phyloP scores from a whole-genome alignment of 2,797 vertebrate genomes.

The Darevskia nairensis region DNA sequence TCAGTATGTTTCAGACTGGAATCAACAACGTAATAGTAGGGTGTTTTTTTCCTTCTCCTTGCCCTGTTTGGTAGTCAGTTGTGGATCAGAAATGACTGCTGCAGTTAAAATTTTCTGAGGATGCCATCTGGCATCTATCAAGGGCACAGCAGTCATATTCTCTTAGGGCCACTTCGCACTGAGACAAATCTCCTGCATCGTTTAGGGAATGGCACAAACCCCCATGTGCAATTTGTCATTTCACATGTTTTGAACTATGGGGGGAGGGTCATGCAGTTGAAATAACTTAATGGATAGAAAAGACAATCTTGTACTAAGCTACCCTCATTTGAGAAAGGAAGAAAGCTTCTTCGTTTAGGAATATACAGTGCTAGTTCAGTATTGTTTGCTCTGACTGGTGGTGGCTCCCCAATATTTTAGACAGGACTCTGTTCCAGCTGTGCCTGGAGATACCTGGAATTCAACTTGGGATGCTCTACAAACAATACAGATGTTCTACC shows the following conservation, averaged over 20 bases:
- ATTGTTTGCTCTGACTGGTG: too few species aligned
- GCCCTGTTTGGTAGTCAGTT: neutral
- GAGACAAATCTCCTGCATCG: neutral
- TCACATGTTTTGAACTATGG: neutral
- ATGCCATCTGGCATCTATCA: conserved; percentile 21
- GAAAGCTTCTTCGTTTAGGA: neutral
- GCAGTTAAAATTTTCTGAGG: conserved; percentile 2
- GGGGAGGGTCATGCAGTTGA: neutral
- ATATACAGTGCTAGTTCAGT: too few species aligned
- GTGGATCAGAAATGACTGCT: neutral
- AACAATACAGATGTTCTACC: too few species aligned
- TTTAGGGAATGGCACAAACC: neutral
- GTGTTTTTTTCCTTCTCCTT: neutral
- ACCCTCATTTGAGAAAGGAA: neutral
- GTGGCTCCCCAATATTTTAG: too few species aligned
- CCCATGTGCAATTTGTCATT: neutral
- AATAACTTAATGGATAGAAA: neutral
- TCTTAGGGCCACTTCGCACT: neutral
- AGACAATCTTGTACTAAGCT: neutral
- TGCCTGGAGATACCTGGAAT: too few species aligned
- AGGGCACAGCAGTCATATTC: neutral
- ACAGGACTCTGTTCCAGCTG: too few species aligned
- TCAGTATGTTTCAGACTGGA: conserved; percentile 26
- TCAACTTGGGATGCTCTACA: too few species aligned
- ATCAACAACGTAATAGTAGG: neutral